These are phyloP conservation scores for Polypterus bichir DNA, from an alignment of 2,113 vertebrate genomes.

Conservation along the genomic window DNA sequence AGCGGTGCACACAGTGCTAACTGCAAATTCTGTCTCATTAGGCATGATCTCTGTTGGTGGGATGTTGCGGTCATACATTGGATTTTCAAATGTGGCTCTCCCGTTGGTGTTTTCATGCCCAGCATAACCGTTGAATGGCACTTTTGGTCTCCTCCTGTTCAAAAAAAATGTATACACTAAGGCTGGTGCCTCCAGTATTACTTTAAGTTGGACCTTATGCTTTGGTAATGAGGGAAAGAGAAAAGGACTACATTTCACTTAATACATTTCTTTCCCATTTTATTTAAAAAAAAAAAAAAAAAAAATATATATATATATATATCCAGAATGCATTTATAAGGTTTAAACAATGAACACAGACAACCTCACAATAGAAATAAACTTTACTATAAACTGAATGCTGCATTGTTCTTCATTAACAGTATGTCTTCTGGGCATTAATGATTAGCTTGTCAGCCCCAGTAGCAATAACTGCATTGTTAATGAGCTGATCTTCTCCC, in stretches of 20 bases:
- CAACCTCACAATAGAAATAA: not conserved
- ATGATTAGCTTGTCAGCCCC: not conserved
- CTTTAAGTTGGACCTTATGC: no score
- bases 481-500: not conserved
- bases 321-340: no score
- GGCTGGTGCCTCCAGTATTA: no score
- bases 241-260: not conserved
- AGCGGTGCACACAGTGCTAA: conserved; percentile 96
- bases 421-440: not conserved
- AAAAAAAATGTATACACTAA: not conserved
- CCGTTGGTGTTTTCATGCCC: conserved; percentile 94
- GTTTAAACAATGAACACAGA: not conserved
- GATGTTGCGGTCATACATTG: conserved; percentile 96
- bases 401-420: no score
- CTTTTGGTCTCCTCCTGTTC: conserved; percentile 90
- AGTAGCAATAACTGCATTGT: not conserved
- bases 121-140: conserved; percentile 87
- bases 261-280: no score
- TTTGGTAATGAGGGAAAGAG: not conserved
- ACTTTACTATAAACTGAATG: not conserved
- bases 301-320: no score
- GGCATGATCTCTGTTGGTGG: conserved; percentile 87
- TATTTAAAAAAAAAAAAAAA: no score
- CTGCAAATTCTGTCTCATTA: conserved; percentile 86
- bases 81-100: conserved; percentile 89